A percentile compares a stretch with the other conserved stretches of the same genome.
These are phyloP conservation scores for Lophotriccus pileatus DNA, from an alignment of 2,797 vertebrate species.

Conservation along the genomic window DNA sequence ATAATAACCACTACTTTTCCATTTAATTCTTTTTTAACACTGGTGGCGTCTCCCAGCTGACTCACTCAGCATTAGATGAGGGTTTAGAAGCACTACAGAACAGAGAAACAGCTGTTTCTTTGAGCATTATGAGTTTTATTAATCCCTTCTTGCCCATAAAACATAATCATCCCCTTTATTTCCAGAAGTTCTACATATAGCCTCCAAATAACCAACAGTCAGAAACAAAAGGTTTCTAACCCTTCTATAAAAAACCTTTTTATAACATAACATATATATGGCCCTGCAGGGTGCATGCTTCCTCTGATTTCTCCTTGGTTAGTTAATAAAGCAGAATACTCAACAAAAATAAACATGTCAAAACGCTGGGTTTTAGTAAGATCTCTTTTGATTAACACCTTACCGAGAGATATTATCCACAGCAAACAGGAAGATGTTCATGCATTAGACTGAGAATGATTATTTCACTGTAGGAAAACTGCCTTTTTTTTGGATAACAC, in stretches of 20 bases:
- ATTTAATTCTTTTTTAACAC: conserved; percentile 63
- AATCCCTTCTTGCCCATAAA: conserved; percentile 74
- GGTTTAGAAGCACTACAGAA: conserved; percentile 50
- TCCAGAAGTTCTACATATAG: conserved; percentile 65
- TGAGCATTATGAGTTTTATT: conserved; percentile 64
- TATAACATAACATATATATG: conserved; percentile 18
- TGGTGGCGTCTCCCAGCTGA: conserved; percentile 66
- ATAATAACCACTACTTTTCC: conserved; percentile 62
- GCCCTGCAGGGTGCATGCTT: not conserved
- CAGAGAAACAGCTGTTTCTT: conserved; percentile 76
- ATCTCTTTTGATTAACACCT: conserved; percentile 2
- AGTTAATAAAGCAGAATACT: conserved; percentile 18
- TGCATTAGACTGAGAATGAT: not conserved
- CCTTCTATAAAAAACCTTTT: conserved; percentile 37
- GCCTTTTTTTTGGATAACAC: not conserved
- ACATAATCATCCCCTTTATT: conserved; percentile 76
- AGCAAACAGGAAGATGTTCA: conserved; percentile 30
- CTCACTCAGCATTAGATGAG: conserved; percentile 53
- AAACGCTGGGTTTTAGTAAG: conserved; percentile 22
- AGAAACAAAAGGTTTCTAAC: conserved; percentile 69
- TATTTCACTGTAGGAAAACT: conserved; percentile 23
- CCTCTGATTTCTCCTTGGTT: conserved; percentile 20
- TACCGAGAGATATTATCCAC: conserved; percentile 12
- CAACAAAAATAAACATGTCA: not conserved
- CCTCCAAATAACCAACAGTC: conserved; percentile 71